Conservation (phyloP, 2,113 vertebrate genomes). For the Synodontis membranacea region DNA sequence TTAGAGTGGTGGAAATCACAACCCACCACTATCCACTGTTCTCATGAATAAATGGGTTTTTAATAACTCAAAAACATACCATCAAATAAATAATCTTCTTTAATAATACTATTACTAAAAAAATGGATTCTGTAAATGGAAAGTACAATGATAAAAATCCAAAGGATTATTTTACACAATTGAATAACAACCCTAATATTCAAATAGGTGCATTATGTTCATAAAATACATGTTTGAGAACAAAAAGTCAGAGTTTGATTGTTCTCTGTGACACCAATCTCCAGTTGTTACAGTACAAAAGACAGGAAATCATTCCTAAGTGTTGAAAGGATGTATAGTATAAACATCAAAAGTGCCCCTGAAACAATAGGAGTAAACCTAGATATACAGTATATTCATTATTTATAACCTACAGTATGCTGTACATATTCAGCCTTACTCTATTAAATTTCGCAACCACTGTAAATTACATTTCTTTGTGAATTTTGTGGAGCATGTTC, state of each 20-base stretch:
- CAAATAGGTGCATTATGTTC: not conserved
- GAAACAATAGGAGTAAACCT: not conserved
- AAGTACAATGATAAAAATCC: not conserved
- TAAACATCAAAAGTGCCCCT: not conserved
- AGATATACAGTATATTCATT: not conserved
- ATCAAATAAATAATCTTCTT: not conserved
- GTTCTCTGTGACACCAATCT: not conserved
- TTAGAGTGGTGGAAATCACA: not conserved
- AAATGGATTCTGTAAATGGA: not conserved
- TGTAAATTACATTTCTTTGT: not conserved
- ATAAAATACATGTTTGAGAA: not conserved
- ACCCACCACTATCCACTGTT: not conserved
- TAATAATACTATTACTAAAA: not conserved
- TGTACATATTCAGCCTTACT: not conserved
- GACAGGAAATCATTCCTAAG: not conserved
- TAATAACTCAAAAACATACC: not conserved
- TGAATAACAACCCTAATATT: not conserved
- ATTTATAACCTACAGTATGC: not conserved
- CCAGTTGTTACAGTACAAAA: not conserved
- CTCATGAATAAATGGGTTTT: not conserved
- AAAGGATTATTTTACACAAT: not conserved
- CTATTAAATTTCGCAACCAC: not conserved
- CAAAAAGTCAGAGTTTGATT: not conserved
- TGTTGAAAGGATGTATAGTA: not conserved
- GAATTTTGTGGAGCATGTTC: no score